Evolutionary conservation across 1,140 invertebrate species (phyloP).

Genomic region (Geopemphigus sp.): DNA sequence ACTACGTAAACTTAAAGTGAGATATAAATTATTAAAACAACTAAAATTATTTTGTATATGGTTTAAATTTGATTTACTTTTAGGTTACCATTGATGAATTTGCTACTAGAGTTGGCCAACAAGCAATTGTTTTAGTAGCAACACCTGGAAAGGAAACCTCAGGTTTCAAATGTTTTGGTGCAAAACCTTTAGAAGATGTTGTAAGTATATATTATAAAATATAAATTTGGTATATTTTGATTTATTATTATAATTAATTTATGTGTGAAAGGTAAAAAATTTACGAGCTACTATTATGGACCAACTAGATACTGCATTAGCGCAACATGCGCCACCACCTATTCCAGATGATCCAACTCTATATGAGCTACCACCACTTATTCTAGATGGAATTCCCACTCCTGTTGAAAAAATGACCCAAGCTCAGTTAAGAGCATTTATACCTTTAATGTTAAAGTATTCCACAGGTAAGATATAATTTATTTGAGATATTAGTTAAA

Average conservation of each 20-base stretch:
- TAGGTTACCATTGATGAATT: slow-evolving; percentile 97
- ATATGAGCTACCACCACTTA: slow-evolving; percentile 91
- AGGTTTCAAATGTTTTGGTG: slow-evolving; percentile 94
- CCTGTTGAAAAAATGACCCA: slow-evolving; percentile 99
- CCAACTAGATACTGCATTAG: slow-evolving; percentile 86
- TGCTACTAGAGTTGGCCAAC: slow-evolving; percentile 94
- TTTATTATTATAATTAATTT: slow-evolving; percentile 6
- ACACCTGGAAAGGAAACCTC: slow-evolving; percentile 95
- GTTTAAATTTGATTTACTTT: slow-evolving; percentile 50
- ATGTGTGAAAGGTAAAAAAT: slow-evolving; percentile 68
- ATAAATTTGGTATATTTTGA: slow-evolving; percentile 3
- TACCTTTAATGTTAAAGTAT: slow-evolving; percentile 97
- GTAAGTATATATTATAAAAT: slow-evolving; percentile 57
- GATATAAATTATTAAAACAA: slow-evolving; percentile 50
- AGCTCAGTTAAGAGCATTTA: slow-evolving; percentile 92
- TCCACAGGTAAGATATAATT: slow-evolving; percentile 68
- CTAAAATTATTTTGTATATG: neutral
- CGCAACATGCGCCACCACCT: slow-evolving; percentile 89
- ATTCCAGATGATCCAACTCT: slow-evolving; percentile 87
- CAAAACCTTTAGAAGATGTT: slow-evolving; percentile 94
- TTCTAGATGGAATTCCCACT: slow-evolving; percentile 96
- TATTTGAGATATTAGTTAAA: neutral
- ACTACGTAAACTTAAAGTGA: slow-evolving; percentile 79
- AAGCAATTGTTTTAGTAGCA: slow-evolving; percentile 91
- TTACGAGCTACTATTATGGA: slow-evolving; percentile 88